phyloP scores from a whole-genome alignment of 2,888 invertebrate genomes.

The Scaptomyza flava region DNA sequence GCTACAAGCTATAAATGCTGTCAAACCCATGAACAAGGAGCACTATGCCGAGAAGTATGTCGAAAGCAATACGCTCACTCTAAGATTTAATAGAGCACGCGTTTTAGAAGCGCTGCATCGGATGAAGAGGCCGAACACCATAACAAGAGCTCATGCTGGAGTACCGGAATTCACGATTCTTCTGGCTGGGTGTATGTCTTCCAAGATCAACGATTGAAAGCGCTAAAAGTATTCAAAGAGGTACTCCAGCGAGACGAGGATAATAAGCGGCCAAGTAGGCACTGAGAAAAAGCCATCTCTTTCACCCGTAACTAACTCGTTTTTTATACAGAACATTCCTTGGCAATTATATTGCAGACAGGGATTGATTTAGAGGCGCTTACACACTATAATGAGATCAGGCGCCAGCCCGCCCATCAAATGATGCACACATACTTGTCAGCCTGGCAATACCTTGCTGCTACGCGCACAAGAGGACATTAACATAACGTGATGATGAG shows the following conservation, averaged over 20 bases:
- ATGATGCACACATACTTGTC: constrained; percentile 23
- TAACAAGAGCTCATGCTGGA: constrained; percentile 33
- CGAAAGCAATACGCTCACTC: constrained; percentile 28
- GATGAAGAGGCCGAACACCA: constrained; percentile 28
- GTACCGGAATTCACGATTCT: constrained; percentile 40
- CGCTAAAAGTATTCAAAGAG: constrained; percentile 29
- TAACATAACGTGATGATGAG: accelerated
- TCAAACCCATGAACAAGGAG: not conserved
- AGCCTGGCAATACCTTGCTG: constrained; percentile 49
- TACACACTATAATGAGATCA: constrained; percentile 18
- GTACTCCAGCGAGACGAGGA: constrained; percentile 25
- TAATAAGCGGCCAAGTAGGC: constrained; percentile 38
- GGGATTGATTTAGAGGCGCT: constrained; percentile 17
- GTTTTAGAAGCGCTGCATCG: constrained; percentile 39
- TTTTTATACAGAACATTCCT: constrained; percentile 25
- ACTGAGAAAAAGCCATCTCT: not conserved
- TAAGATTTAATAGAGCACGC: constrained; percentile 50
- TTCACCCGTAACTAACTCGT: not conserved
- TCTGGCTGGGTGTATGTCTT: constrained; percentile 41
- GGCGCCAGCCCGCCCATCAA: not conserved
- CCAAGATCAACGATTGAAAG: not conserved
- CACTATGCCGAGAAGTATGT: not conserved
- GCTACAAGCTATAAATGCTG: constrained; percentile 24
- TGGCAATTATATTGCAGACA: constrained; percentile 26
- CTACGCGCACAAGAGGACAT: constrained; percentile 7